These are phyloP conservation scores for Malurus cyaneus DNA, from an alignment of 2,113 vertebrate genomes.

Conservation along the genomic window DNA sequence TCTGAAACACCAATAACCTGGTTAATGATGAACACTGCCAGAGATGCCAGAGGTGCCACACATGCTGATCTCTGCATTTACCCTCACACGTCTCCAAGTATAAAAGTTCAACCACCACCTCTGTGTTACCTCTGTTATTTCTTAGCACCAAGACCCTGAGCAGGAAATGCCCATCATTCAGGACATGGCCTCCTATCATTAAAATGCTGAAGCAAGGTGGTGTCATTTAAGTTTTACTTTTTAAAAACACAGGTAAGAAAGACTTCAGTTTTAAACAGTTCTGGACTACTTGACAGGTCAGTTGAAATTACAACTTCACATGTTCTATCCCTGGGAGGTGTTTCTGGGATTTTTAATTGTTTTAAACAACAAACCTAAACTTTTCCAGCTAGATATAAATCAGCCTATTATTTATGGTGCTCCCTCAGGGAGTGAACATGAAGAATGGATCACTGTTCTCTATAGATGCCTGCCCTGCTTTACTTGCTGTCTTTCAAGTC, in stretches of 20 bases:
- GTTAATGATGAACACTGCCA: neutral
- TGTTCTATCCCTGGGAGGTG: neutral
- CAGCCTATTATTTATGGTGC: neutral
- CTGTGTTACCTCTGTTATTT: accelerated
- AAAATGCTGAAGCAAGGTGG: neutral
- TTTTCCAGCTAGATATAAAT: neutral
- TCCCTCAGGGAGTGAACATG: neutral
- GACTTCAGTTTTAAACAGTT: neutral
- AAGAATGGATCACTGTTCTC: neutral
- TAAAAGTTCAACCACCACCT: neutral
- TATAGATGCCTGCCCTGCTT: neutral
- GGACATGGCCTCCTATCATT: neutral
- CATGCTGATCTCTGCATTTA: neutral
- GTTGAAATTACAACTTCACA: accelerated
- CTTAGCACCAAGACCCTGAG: neutral
- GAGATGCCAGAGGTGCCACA: neutral
- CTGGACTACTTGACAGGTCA: neutral
- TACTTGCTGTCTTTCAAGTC: neutral
- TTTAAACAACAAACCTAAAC: neutral
- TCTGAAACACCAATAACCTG: neutral
- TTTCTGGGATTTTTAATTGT: neutral
- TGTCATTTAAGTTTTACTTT: neutral
- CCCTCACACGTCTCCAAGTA: neutral
- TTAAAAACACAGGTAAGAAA: neutral
- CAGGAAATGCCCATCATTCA: neutral